phyloP scores from a whole-genome alignment of 2,797 vertebrate genomes.

The Valencia hispanica region DNA sequence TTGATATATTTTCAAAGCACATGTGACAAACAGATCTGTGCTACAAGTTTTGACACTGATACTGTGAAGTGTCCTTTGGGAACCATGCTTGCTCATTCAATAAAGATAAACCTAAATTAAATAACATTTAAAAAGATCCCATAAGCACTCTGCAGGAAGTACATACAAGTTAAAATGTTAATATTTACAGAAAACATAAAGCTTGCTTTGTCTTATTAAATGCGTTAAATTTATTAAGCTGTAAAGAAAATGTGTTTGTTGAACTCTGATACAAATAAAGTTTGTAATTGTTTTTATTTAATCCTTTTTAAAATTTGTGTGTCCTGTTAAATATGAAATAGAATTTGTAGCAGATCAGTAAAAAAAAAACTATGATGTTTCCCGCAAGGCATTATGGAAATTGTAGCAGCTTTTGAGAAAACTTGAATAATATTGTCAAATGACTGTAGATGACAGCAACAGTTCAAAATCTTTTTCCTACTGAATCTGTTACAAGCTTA shows the following conservation, averaged over 20 bases:
- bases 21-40: constrained; percentile 12
- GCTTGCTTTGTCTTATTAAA: constrained; percentile 24
- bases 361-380: neutral
- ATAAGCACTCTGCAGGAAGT: constrained; percentile 1
- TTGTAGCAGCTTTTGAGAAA: neutral
- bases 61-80: constrained; percentile 51
- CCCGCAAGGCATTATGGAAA: neutral
- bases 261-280: constrained; percentile 56
- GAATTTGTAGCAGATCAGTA: neutral
- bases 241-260: constrained; percentile 34
- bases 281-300: constrained; percentile 40
- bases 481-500: constrained; percentile 17
- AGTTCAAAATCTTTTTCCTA: constrained; percentile 9
- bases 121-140: neutral
- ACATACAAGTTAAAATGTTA: neutral
- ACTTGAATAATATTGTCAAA: constrained; percentile 14
- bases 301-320: neutral
- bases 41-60: constrained; percentile 36
- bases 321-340: neutral
- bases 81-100: constrained; percentile 18
- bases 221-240: constrained; percentile 24
- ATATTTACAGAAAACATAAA: neutral
- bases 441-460: constrained; percentile 8
- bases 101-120: neutral
- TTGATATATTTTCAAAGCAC: constrained; percentile 28